Conservation (phyloP, 2,888 invertebrate species). For the Petrophora chlorosata region DNA sequence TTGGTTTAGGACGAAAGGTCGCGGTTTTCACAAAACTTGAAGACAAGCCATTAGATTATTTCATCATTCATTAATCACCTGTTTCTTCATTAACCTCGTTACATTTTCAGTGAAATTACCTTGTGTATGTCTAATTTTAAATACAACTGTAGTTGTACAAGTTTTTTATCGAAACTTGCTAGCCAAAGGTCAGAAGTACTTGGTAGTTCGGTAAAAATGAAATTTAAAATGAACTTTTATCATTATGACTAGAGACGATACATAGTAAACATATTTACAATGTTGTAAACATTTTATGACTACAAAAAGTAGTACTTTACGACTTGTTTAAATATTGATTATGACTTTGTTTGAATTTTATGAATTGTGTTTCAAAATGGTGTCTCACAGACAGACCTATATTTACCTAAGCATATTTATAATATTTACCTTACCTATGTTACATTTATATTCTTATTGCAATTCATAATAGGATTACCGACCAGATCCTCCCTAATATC, state of each 20-base stretch:
- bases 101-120: constrained; percentile 48
- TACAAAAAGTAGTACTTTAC: constrained; percentile 55
- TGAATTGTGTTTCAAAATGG: constrained; percentile 67
- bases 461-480: too few relatives aligned
- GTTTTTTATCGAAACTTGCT: constrained; percentile 26
- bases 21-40: constrained; percentile 52
- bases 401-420: neutral
- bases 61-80: constrained; percentile 45
- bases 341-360: constrained; percentile 68
- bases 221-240: constrained; percentile 74
- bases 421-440: too few relatives aligned
- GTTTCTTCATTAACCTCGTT: constrained; percentile 42
- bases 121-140: constrained; percentile 52
- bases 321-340: constrained; percentile 61
- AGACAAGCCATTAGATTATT: constrained; percentile 60
- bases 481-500: too few relatives aligned
- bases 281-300: constrained; percentile 52
- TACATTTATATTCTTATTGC: too few relatives aligned
- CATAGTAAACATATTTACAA: constrained; percentile 52
- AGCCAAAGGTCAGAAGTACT: constrained; percentile 56
- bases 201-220: constrained; percentile 57
- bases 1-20: constrained; percentile 69
- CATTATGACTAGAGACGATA: constrained; percentile 53
- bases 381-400: constrained; percentile 53
- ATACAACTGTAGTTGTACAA: constrained; percentile 54